These are phyloP conservation scores for Megaceryle maxima DNA, from an alignment of 2,113 vertebrate species.

Conservation along the genomic window DNA sequence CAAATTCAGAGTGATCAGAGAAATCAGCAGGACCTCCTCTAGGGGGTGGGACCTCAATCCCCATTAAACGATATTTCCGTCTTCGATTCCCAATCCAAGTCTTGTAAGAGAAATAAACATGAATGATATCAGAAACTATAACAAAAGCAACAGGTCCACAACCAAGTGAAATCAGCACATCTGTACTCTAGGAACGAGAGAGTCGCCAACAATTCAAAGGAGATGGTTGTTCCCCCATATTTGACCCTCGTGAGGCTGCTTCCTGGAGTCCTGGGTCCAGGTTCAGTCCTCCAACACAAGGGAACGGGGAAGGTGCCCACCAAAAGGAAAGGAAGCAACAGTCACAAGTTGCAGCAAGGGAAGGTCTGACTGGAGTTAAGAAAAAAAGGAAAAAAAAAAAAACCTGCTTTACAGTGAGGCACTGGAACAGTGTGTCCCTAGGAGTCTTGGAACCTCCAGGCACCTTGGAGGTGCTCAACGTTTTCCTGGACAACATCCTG, in stretches of 20 bases:
- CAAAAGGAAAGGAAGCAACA: neutral
- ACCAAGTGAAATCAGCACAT: slow-evolving; percentile 15
- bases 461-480: accelerated
- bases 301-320: neutral
- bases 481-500: neutral
- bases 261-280: neutral
- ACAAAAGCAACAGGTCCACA: slow-evolving; percentile 52
- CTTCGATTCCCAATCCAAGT: slow-evolving; percentile 99
- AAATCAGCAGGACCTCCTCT: slow-evolving; percentile 94
- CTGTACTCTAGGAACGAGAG: neutral
- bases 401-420: neutral
- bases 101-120: slow-evolving; percentile 80
- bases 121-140: slow-evolving; percentile 47
- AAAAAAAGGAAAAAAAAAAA: neutral
- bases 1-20: slow-evolving; percentile 81
- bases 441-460: neutral
- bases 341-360: neutral
- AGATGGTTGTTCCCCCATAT: neutral
- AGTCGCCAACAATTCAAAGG: neutral
- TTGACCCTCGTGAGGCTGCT: neutral
- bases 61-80: slow-evolving; percentile 97
- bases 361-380: neutral
- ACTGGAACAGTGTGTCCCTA: neutral
- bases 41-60: slow-evolving; percentile 95
- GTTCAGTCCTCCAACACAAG: neutral